Base-by-base conservation (phyloP, 2,888 invertebrate species). In the Sesia bembeciformis region DNA sequence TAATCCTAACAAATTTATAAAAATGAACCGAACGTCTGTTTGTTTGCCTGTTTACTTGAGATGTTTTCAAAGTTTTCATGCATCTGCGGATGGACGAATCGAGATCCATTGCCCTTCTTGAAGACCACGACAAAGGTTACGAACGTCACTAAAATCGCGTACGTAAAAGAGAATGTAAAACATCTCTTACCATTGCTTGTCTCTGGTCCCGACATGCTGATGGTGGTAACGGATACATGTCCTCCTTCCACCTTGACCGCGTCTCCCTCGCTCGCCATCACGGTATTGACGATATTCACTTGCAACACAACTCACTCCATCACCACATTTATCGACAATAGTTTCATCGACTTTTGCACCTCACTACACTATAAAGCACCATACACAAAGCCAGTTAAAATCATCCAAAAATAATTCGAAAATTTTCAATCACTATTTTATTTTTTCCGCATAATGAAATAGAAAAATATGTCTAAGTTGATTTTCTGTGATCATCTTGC, bases 161-260 rank as follows among this genome's bases (percentile, higher is more conserved):
- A 23, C 23, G 23, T 23, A 23, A 23, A 23, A 23, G 23, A 23
- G 23, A 23, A 23, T 23, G 23, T 23, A 23, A 23, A 23, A 23
- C 1, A 23, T 23, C 23, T 23, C 78, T 78, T 78, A 87, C 92
- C 92, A 76, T 91, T 91, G 71, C 90, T 90, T 49, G 91, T 90
- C 66, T 91, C 91, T 57, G 89, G 81, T 55, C 91, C 91, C 51
- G 91, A 90, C 79, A 93, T 92, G 76, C 95, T 95, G 84, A 95
- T 95, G 65, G 94, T 94, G 64, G 95, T 95, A 72, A 95, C 95
- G 58, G 95, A 95, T 57, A 95, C 93, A 90, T 95, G 74, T 70
- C 85, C 83, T 63, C 89, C 81, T 77, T 88, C 90, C 67, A 86
- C 82, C 73, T 85, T 86, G 61, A 89, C 84, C 60, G 89, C 70